phyloP scores from a whole-genome alignment of 2,113 vertebrate species.

The Ammodytes marinus region DNA sequence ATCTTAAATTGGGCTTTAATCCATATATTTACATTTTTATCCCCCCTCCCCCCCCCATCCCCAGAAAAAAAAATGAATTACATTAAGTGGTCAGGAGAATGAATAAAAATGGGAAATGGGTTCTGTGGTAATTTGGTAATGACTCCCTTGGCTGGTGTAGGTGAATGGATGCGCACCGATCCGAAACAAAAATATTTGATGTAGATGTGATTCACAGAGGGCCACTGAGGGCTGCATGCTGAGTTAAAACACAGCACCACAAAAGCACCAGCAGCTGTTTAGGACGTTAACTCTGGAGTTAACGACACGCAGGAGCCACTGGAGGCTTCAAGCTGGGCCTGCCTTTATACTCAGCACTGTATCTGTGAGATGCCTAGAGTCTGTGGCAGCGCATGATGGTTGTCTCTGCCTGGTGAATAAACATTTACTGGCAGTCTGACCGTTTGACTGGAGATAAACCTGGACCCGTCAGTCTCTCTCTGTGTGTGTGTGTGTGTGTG shows the following conservation, averaged over 20 bases:
- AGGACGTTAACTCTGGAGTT: constrained; percentile 78
- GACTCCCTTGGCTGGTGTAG: constrained; percentile 81
- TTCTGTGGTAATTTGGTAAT: constrained; percentile 75
- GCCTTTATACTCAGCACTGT: constrained; percentile 75
- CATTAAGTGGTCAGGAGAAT: constrained; percentile 76
- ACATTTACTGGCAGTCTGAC: constrained; percentile 66
- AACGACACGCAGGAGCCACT: constrained; percentile 74
- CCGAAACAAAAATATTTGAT: constrained; percentile 81
- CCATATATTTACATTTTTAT: constrained; percentile 85
- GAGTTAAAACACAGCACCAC: constrained; percentile 77
- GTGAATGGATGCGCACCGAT: constrained; percentile 68
- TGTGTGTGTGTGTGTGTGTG: constrained; percentile 33
- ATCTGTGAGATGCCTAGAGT: constrained; percentile 58
- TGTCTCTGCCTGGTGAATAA: constrained; percentile 60
- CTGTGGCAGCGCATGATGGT: constrained; percentile 70
- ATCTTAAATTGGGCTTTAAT: constrained; percentile 83
- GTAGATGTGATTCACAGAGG: constrained; percentile 78
- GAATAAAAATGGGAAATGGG: constrained; percentile 77
- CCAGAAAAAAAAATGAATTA: constrained; percentile 66
- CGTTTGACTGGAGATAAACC: constrained; percentile 73
- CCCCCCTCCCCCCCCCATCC: background rate
- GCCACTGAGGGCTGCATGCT: constrained; percentile 73
- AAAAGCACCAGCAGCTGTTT: constrained; percentile 79
- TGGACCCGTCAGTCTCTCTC: constrained; percentile 65
- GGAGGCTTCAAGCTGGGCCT: constrained; percentile 63